Evolutionary conservation across 2,888 invertebrate genomes (phyloP).

Genomic region (Drosophila siamana): DNA sequence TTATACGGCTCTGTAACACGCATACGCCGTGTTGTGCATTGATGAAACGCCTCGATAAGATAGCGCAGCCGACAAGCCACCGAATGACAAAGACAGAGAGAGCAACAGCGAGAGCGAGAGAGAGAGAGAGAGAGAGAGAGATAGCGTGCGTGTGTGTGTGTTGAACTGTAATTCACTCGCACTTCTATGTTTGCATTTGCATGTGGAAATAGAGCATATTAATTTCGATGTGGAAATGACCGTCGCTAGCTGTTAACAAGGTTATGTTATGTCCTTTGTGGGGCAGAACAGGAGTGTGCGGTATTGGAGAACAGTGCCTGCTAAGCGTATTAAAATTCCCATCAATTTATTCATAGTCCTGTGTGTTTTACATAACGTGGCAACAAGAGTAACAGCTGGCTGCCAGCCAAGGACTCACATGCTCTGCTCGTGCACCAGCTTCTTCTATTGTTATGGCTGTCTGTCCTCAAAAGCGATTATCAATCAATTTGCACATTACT

Average conservation of each 20-base stretch:
- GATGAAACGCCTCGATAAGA: slow-evolving; percentile 58
- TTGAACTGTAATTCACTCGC: slow-evolving; percentile 42
- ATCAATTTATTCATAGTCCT: slow-evolving; percentile 53
- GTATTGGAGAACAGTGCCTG: background rate
- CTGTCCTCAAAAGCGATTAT: slow-evolving; percentile 47
- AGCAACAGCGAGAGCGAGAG: background rate
- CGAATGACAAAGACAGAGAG: background rate
- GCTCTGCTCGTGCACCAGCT: background rate
- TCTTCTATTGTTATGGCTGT: slow-evolving; percentile 12
- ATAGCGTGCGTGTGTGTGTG: slow-evolving; percentile 4
- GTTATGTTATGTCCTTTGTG: slow-evolving; percentile 36
- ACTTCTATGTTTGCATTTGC: slow-evolving; percentile 2
- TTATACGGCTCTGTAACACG: slow-evolving; percentile 61
- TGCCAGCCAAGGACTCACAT: background rate
- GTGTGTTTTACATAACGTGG: slow-evolving; percentile 39
- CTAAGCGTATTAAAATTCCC: slow-evolving; percentile 45
- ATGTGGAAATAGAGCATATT: slow-evolving; percentile 33
- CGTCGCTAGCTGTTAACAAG: slow-evolving; percentile 52
- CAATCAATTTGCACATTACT: slow-evolving; percentile 66
- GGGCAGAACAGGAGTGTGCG: background rate
- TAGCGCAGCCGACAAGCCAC: background rate
- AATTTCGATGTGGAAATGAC: slow-evolving; percentile 46
- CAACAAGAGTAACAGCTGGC: slow-evolving; percentile 11
- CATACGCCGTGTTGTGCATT: slow-evolving; percentile 61
- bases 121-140: background rate